A percentile compares a stretch with the other conserved stretches of the same genome.
phyloP scores from a whole-genome alignment of 2,113 vertebrate species.

The Gymnocephalus cernua region DNA sequence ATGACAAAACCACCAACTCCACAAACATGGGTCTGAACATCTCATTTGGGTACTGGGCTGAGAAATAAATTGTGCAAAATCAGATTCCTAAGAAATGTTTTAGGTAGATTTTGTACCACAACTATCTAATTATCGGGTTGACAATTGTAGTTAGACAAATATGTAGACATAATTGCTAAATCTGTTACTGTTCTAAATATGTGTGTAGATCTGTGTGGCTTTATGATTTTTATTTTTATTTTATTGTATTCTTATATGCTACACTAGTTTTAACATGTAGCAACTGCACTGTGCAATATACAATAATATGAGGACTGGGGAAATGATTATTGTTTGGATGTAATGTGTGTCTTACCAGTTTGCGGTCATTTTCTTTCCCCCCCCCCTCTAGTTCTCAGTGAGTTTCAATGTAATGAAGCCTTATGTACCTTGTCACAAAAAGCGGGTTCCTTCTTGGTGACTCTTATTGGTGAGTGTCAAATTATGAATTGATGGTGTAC shows the following conservation, averaged over 20 bases:
- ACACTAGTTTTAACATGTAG: constrained; percentile 99
- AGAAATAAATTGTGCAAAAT: constrained; percentile 6
- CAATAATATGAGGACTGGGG: constrained; percentile 97
- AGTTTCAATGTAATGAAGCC: constrained; percentile 99
- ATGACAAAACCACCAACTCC: background rate
- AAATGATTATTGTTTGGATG: constrained; percentile 92
- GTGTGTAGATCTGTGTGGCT: constrained; percentile 92
- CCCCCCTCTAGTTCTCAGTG: constrained; percentile 96
- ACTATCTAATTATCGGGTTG: constrained; percentile 86
- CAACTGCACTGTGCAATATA: constrained; percentile 99
- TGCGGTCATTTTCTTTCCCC: constrained; percentile 88
- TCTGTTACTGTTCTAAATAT: constrained; percentile 93
- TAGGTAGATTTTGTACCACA: constrained; percentile 90
- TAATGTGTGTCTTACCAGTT: constrained; percentile 93
- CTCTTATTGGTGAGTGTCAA: constrained; percentile 99
- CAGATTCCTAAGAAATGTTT: constrained; percentile 62
- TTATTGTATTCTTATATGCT: constrained; percentile 93
- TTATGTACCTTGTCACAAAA: constrained; percentile 99
- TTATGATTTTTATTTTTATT: constrained; percentile 84
- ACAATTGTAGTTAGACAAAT: constrained; percentile 88
- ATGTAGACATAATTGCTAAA: constrained; percentile 90
- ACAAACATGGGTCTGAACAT: constrained; percentile 5
- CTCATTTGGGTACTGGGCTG: constrained; percentile 44
- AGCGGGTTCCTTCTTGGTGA: constrained; percentile 99
- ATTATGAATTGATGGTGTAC: constrained; percentile 99